Conservation (phyloP, 2,888 invertebrate species). For the Anodontia alba region DNA sequence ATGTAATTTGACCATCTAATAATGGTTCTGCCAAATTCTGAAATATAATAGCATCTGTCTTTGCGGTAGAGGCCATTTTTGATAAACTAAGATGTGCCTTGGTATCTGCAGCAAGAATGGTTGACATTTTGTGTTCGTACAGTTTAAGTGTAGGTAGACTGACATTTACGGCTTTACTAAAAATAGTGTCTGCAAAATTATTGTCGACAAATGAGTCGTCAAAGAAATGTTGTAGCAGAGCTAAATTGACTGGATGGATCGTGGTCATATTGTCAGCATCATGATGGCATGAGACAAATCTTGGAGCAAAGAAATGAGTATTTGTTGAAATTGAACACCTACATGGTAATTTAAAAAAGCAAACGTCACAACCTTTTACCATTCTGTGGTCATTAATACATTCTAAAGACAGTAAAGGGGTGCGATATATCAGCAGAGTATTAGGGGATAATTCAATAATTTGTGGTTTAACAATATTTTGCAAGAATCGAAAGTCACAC, state of each 20-base stretch:
- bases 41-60: slow-evolving; percentile 31
- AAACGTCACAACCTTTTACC: not conserved
- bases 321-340: slow-evolving; percentile 9
- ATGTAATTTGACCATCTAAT: slow-evolving; percentile 20
- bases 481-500: not conserved
- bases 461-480: not conserved
- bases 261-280: not conserved
- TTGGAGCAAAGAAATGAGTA: not conserved
- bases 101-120: slow-evolving; percentile 9
- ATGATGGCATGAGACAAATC: not conserved
- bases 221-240: slow-evolving; percentile 14
- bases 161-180: slow-evolving; percentile 2
- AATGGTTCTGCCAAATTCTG: slow-evolving; percentile 30
- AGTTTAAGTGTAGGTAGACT: not conserved
- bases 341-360: slow-evolving; percentile 9
- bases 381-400: slow-evolving; percentile 2
- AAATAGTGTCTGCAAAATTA: slow-evolving; percentile 15
- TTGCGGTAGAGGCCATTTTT: slow-evolving; percentile 32
- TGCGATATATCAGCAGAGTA: not conserved
- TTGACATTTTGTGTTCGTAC: slow-evolving; percentile 16
- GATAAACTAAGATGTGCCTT: slow-evolving; percentile 31
- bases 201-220: not conserved
- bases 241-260: not conserved
- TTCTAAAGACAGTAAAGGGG: not conserved
- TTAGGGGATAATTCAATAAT: slow-evolving; percentile 1